Percentiles rank a stretch among this genome's conserved stretches.
These are phyloP conservation scores for Polietes domitor DNA, from an alignment of 2,888 invertebrate species.

Conservation along the genomic window DNA sequence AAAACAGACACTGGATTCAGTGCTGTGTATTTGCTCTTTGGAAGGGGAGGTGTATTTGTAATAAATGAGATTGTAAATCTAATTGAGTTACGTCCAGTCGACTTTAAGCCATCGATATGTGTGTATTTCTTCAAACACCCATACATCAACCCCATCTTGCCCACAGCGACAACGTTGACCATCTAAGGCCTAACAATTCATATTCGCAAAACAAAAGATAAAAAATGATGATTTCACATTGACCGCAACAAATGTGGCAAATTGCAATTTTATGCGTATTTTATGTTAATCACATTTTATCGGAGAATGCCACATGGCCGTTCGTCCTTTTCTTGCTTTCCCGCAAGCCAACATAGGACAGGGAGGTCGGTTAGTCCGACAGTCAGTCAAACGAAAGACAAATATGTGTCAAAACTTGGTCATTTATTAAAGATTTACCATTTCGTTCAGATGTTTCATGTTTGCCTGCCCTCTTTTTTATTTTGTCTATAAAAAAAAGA, in stretches of 20 bases:
- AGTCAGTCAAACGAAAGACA: conserved; percentile 19
- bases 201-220: conserved; percentile 35
- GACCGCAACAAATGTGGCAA: conserved; percentile 77
- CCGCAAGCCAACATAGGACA: background rate
- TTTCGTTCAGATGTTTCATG: conserved; percentile 4
- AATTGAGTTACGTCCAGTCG: no score
- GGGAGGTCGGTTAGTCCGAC: conserved; percentile 8
- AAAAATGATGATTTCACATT: conserved; percentile 65
- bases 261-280: conserved; percentile 78
- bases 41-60: no score
- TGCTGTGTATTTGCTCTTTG: no score
- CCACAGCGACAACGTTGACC: conserved; percentile 13
- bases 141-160: background rate
- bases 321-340: background rate
- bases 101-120: no score
- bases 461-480: background rate
- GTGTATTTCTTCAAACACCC: background rate
- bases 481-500: background rate
- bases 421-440: conserved; percentile 62
- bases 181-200: background rate
- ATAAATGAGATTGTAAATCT: no score
- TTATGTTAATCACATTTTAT: conserved; percentile 75
- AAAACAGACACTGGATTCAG: no score
- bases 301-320: conserved; percentile 69
- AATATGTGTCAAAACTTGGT: conserved; percentile 63